phyloP scores from a whole-genome alignment of 2,797 vertebrate genomes.

The Orestias chungarensis region DNA sequence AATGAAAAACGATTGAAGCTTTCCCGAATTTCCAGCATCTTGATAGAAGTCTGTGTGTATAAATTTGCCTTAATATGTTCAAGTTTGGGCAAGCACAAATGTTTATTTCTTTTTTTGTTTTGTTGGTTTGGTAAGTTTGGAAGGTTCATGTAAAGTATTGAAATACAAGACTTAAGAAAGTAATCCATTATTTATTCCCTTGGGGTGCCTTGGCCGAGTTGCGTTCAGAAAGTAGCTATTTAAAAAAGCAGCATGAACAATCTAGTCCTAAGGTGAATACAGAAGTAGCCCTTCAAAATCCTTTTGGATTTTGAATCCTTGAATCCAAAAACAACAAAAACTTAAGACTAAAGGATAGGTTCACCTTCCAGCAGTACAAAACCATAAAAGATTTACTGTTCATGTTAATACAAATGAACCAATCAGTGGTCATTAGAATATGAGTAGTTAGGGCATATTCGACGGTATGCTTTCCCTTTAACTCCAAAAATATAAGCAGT shows the following conservation, averaged over 20 bases:
- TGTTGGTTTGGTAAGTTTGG: background rate
- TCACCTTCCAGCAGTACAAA: background rate
- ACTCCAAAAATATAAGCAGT: background rate
- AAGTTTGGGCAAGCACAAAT: background rate
- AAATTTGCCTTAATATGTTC: no score
- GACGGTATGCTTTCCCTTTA: background rate
- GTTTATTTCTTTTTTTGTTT: background rate
- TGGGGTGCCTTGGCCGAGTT: no score
- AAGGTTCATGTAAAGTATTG: no score
- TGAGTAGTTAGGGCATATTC: background rate
- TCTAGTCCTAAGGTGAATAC: no score
- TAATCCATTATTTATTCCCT: no score
- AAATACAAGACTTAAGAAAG: no score
- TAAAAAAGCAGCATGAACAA: no score
- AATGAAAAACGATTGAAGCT: constrained; percentile 41
- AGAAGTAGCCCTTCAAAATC: no score
- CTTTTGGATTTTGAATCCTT: no score
- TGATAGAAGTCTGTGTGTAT: no score
- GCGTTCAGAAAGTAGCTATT: no score
- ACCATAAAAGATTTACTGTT: background rate
- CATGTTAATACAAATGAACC: background rate
- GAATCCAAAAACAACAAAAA: no score
- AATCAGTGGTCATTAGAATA: background rate
- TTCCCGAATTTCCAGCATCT: constrained; percentile 49
- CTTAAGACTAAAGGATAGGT: background rate